Percentiles rank a stretch among this genome's conserved stretches.
These are phyloP conservation scores for Ptilorrhoa leucosticta DNA, from an alignment of 2,113 vertebrate genomes.

Conservation along the genomic window DNA sequence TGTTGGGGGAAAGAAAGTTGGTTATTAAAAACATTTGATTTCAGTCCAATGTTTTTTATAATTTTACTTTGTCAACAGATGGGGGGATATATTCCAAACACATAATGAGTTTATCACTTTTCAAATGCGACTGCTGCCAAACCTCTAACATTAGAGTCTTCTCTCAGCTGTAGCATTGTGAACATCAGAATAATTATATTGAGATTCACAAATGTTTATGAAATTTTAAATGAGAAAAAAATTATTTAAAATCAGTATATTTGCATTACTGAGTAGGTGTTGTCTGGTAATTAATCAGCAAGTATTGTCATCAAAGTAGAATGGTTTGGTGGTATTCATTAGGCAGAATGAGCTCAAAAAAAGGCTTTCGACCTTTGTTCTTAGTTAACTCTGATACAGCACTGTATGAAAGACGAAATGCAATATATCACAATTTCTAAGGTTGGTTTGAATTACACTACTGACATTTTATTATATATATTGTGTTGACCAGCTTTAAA, in stretches of 20 bases:
- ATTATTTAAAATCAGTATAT: not conserved
- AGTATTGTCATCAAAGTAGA: not conserved
- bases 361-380: not conserved
- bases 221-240: not conserved
- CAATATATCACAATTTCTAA: conserved; percentile 10
- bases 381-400: not conserved
- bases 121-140: not conserved
- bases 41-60: conserved; percentile 14
- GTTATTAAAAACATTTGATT: conserved; percentile 30
- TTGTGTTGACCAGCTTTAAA: conserved; percentile 6
- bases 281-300: not conserved
- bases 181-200: not conserved
- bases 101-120: conserved; percentile 10
- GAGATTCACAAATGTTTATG: not conserved
- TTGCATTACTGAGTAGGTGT: not conserved
- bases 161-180: not conserved
- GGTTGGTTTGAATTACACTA: conserved; percentile 1
- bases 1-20: not conserved
- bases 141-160: not conserved
- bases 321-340: not conserved
- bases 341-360: not conserved
- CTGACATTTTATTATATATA: conserved; percentile 28
- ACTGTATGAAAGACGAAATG: not conserved
- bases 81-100: not conserved
- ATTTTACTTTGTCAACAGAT: conserved; percentile 46